Conservation (phyloP, 1,140 invertebrate species). For the Drosophila parvula region DNA sequence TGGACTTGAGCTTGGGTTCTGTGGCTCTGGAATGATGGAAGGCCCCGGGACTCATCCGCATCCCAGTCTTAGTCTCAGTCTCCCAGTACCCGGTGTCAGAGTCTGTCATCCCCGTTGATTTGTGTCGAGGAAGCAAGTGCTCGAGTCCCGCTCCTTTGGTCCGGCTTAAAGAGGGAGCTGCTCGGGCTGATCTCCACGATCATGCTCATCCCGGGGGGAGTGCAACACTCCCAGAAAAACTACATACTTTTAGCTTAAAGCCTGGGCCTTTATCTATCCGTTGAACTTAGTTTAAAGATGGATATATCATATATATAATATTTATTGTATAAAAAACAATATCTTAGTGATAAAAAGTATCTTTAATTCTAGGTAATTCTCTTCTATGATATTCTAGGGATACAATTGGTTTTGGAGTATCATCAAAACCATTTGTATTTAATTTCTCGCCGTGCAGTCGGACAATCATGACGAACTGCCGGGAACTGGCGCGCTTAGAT, state of each 20-base stretch:
- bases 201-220: conserved; percentile 42
- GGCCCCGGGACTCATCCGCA: conserved; percentile 25
- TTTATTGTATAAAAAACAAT: no score
- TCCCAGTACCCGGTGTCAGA: conserved; percentile 53
- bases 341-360: no score
- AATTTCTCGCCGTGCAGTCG: conserved; percentile 12
- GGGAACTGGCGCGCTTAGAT: conserved; percentile 49
- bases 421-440: no score
- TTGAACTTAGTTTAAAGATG: no score
- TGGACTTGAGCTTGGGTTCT: not conserved
- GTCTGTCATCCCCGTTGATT: conserved; percentile 74
- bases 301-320: no score
- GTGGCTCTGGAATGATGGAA: conserved; percentile 29
- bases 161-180: conserved; percentile 61
- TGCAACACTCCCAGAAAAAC: not conserved
- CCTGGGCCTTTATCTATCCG: no score
- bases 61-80: not conserved
- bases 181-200: conserved; percentile 41
- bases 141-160: conserved; percentile 38
- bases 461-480: conserved; percentile 44
- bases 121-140: conserved; percentile 81
- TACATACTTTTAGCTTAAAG: no score
- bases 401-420: no score
- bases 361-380: not conserved
- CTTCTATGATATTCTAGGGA: no score